Conservation (phyloP, 1,140 invertebrate species). For the Daktulosphaira vitifoliae region DNA sequence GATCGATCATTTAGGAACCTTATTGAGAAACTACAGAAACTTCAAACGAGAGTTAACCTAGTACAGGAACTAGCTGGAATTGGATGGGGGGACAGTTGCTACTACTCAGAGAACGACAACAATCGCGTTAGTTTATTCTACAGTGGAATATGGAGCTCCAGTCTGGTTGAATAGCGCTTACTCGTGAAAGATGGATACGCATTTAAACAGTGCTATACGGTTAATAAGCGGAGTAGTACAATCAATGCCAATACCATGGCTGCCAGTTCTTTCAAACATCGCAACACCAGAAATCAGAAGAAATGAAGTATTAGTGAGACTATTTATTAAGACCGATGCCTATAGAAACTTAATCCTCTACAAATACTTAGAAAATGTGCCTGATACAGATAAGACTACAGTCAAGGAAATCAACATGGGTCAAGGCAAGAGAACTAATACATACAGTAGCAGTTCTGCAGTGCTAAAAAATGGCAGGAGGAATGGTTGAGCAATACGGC, state of each 20-base stretch:
- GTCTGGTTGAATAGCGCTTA: conserved; percentile 2
- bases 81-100: neutral
- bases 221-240: conserved; percentile 29
- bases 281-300: conserved; percentile 12
- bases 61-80: conserved; percentile 7
- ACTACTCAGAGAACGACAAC: neutral
- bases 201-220: conserved; percentile 10
- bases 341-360: conserved; percentile 3
- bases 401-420: neutral
- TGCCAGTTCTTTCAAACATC: conserved; percentile 2
- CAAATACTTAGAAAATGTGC: neutral
- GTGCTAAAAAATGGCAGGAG: neutral
- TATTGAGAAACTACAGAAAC: too few species aligned
- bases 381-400: neutral
- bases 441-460: neutral
- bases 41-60: conserved; percentile 30
- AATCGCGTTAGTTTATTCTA: conserved; percentile 14
- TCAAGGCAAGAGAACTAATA: neutral
- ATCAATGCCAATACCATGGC: conserved; percentile 2
- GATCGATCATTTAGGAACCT: too few species aligned
- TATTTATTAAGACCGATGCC: neutral
- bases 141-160: conserved; percentile 9
- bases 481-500: too few species aligned
- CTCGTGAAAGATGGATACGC: neutral
- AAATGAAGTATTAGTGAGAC: neutral